phyloP scores from a whole-genome alignment of 2,113 vertebrate genomes.

The Gracilinanus agilis region DNA sequence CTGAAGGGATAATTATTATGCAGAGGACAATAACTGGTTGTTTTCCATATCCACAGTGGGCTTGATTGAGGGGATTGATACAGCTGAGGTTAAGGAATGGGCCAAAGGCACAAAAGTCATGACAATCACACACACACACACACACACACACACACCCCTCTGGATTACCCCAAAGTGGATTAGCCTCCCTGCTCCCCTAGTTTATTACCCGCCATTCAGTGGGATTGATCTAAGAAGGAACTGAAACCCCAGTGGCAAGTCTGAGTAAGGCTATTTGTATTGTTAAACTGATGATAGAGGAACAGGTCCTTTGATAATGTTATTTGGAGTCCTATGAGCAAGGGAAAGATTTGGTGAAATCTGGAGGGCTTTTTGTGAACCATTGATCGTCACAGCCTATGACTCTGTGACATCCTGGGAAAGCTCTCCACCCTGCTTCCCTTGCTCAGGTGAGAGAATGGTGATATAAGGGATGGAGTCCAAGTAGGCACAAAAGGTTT shows the following conservation, averaged over 20 bases:
- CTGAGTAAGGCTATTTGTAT: neutral
- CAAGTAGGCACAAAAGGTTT: neutral
- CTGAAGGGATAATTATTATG: neutral
- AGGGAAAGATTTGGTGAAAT: neutral
- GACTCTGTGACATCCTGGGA: neutral
- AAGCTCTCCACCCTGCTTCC: neutral
- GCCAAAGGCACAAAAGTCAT: neutral
- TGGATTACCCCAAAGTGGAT: neutral
- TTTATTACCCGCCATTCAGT: neutral
- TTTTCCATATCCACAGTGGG: constrained; percentile 1
- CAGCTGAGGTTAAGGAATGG: neutral
- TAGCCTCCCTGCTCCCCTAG: neutral
- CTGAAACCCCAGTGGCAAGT: neutral
- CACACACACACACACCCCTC: neutral
- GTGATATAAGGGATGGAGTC: neutral
- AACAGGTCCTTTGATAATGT: neutral
- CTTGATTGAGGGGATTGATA: neutral
- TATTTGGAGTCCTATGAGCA: neutral
- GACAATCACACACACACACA: neutral
- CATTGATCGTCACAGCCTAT: neutral
- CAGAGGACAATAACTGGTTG: neutral
- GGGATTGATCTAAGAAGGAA: neutral
- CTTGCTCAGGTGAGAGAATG: neutral
- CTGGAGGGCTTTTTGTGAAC: neutral
- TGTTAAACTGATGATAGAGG: neutral